A percentile compares a stretch with the other conserved stretches of the same genome.
These are phyloP conservation scores for Gastrophryne carolinensis DNA, from an alignment of 2,797 vertebrate species.

Conservation along the genomic window DNA sequence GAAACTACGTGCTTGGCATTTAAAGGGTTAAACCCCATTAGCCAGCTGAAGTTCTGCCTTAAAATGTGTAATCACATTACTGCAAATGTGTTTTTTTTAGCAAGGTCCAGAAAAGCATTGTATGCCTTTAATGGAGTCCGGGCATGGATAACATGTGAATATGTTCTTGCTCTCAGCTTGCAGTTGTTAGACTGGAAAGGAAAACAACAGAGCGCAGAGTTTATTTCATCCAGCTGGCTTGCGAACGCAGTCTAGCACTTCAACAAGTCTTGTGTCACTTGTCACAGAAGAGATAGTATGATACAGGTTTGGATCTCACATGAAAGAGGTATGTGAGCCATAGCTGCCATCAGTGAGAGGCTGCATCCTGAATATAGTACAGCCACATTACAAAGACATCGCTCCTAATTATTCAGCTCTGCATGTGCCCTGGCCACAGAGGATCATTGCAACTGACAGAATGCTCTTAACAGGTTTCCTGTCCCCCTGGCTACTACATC, in stretches of 20 bases:
- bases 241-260: conserved; percentile 52
- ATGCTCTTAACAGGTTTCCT: background rate
- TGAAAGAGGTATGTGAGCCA: background rate
- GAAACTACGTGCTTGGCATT: too few species aligned
- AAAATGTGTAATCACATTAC: too few species aligned
- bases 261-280: conserved; percentile 57
- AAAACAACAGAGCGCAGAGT: background rate
- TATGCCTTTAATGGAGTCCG: background rate
- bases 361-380: too few species aligned
- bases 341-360: too few species aligned
- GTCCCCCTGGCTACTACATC: background rate
- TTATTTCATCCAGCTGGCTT: background rate
- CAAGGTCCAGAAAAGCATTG: too few species aligned
- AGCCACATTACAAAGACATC: too few species aligned
- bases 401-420: too few species aligned
- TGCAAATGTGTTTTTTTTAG: too few species aligned
- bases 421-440: background rate
- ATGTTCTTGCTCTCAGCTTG: background rate
- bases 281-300: background rate
- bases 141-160: background rate
- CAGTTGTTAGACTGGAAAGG: background rate
- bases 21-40: too few species aligned
- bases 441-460: background rate
- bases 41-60: too few species aligned
- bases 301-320: background rate